Percentiles rank a stretch among this genome's conserved stretches.
Conservation (phyloP, 30 jellyfish, hydroid and myxozoan species). For the Pseudorhiza aurosa region DNA sequence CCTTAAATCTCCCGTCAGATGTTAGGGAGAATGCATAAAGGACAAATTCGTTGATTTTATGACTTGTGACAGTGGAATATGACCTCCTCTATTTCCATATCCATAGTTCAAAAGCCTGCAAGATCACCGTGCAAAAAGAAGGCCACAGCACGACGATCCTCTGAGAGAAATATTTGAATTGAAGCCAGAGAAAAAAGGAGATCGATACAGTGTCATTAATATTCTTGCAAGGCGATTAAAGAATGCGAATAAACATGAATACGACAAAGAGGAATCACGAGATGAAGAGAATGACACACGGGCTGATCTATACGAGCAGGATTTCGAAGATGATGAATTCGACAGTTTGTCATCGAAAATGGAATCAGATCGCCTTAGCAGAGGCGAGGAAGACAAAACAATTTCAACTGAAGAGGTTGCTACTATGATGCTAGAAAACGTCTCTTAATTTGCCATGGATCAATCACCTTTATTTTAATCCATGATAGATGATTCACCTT, state of each 20-base stretch:
- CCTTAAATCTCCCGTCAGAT: too few relatives aligned
- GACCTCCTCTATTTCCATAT: too few relatives aligned
- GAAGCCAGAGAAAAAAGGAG: conserved; percentile 17
- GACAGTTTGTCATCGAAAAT: conserved; percentile 37
- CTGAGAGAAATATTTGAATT: not conserved
- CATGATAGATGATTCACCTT: too few relatives aligned
- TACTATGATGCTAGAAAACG: too few relatives aligned
- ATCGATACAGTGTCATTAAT: conserved; percentile 68
- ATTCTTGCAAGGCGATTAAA: conserved; percentile 52
- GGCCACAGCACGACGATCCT: not conserved
- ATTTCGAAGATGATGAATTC: conserved; percentile 59
- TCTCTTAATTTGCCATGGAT: too few relatives aligned
- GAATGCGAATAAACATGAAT: conserved; percentile 19
- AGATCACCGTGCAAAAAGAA: not conserved
- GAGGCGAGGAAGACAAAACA: not conserved
- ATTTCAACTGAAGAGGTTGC: too few relatives aligned
- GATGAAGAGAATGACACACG: not conserved
- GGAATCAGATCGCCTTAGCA: conserved; percentile 7
- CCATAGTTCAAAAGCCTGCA: conserved; percentile 53
- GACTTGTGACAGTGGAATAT: too few relatives aligned
- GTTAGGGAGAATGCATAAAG: too few relatives aligned
- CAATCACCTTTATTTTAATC: too few relatives aligned
- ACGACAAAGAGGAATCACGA: not conserved
- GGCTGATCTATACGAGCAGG: conserved; percentile 49
- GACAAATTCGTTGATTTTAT: too few relatives aligned